Base-by-base conservation (phyloP, 1,140 invertebrate species). In the Drosophila azteca region DNA sequence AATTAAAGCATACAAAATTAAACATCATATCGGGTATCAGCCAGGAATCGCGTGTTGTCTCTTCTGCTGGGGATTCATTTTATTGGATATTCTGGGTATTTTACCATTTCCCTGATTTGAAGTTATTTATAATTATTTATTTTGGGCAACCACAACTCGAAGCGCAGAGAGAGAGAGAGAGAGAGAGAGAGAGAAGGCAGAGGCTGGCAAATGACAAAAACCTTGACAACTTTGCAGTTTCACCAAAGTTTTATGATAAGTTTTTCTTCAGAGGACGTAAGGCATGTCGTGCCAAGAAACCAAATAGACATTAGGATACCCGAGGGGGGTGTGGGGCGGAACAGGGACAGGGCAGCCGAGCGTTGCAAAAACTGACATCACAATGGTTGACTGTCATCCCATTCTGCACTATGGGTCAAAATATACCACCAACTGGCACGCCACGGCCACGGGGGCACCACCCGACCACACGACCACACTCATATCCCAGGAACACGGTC, bases 81-180 rank as follows among this genome's bases (percentile, higher is more conserved):
- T 78, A 72, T 78, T 61, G 46, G 65, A 59, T 60, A 70, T 45
- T 17, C 43, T n/a, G n/a, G 59, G 43, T n/a, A 29, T 51, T 22
- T 58, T 57, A 11, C 39, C 35, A 31, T 46, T 57, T 51, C 48
- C 20, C 82, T 62, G 77, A 49, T 77, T 74, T 87, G 88, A 88
- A 87, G 69, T 75, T 76, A 88, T 87, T 82, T 88, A 88, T 87
- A 88, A 87, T 87, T 88, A 87, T 87, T 87, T 78, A 87, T 87
- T 87, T 78, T 77, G 39, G 73, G 65, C 43, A 62, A 43, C 65
- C 65, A 46, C 75, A 75, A 66, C 65, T 62, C 17, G 29, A 51
- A 74, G 20, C 20, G 24, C n/a, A n/a, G n/a, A n/a, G n/a, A n/a
- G n/a, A n/a, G n/a, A n/a, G n/a, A n/a, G n/a, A n/a, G n/a, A n/a